Base-by-base conservation (phyloP, 2,113 vertebrate genomes). In the Ammodytes dubius region DNA sequence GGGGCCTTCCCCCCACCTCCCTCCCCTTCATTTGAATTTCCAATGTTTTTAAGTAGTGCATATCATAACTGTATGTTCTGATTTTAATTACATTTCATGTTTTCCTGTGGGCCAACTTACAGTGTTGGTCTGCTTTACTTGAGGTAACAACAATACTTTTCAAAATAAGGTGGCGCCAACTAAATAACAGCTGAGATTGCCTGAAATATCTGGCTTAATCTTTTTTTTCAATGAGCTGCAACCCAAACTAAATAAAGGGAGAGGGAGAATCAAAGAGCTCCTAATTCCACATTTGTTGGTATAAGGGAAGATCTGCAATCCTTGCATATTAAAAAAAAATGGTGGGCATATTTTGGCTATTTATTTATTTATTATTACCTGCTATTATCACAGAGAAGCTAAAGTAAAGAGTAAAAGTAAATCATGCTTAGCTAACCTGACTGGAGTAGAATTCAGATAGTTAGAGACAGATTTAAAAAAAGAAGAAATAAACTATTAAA, bases 1-100 rank as follows among this genome's bases (percentile, higher is more conserved):
- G 74, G 63, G 75, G 27, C 27, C 27, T 27, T 27, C 27, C 27
- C 27, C 27, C 27, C 27, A 27, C 27, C 27, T 27, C 27, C 46
- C 43, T 79, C 70, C 53, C 8, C 27, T n/a, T n/a, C n/a, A n/a
- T n/a, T n/a, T 59, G 50, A 43, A 61, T 57, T 68, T 49, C 42
- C 2, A 5, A 6, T n/a, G 35, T 50, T 52, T 79, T 5, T 11
- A 43, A 70, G 40, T 7, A 13, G 52, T 61, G 47, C 7, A 65
- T 71, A 71, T 54, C 5, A 74, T 61, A 19, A 8, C 5, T 3
- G 3, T 66, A 46, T 59, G 11, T 40, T n/a, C 15, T 42, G 6
- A 39, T 12, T 75, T 49, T 13, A 69, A 50, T 19, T 70, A n/a
- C 45, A 45, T 60, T 53, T 42, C 2, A 27, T 45, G 63, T 54